Evolutionary conservation across 2,888 invertebrate species (phyloP).

Genomic region (Pardosa pseudoannulata): DNA sequence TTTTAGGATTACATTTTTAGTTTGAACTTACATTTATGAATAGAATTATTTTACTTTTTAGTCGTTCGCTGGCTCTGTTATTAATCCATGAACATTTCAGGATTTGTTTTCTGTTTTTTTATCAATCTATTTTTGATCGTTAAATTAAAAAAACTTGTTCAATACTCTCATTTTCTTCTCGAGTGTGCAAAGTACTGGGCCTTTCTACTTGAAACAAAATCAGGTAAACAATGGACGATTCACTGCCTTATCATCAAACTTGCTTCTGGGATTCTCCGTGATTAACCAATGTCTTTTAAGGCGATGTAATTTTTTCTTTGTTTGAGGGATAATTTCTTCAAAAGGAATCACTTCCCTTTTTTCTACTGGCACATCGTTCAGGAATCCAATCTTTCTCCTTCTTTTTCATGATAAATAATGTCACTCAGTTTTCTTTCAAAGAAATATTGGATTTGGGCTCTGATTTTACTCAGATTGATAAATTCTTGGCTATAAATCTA

Average conservation of each 20-base stretch:
- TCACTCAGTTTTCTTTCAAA: background rate
- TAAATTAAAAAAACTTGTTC: conserved; percentile 59
- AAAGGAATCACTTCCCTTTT: conserved; percentile 33
- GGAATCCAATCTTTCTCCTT: conserved; percentile 16
- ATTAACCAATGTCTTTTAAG: conserved; percentile 37
- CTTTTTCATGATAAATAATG: conserved; percentile 14
- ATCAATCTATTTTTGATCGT: conserved; percentile 28
- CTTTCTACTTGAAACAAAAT: conserved; percentile 65
- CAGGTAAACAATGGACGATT: conserved; percentile 62
- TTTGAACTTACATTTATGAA: conserved; percentile 28
- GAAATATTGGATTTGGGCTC: background rate
- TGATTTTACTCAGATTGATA: conserved; percentile 2
- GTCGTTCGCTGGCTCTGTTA: conserved; percentile 30
- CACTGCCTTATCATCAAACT: conserved; percentile 60
- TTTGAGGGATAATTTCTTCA: conserved; percentile 39
- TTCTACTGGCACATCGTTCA: conserved; percentile 28
- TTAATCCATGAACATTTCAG: conserved; percentile 32
- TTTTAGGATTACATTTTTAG: conserved; percentile 18
- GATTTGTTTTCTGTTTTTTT: conserved; percentile 40
- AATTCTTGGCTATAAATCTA: too few relatives aligned
- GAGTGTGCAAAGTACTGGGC: conserved; percentile 55
- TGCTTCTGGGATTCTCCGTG: conserved; percentile 56
- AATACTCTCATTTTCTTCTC: conserved; percentile 59
- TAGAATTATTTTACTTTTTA: conserved; percentile 51
- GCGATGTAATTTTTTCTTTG: conserved; percentile 30